phyloP scores from a whole-genome alignment of 2,888 invertebrate genomes.

The Margaritifera margaritifera region DNA sequence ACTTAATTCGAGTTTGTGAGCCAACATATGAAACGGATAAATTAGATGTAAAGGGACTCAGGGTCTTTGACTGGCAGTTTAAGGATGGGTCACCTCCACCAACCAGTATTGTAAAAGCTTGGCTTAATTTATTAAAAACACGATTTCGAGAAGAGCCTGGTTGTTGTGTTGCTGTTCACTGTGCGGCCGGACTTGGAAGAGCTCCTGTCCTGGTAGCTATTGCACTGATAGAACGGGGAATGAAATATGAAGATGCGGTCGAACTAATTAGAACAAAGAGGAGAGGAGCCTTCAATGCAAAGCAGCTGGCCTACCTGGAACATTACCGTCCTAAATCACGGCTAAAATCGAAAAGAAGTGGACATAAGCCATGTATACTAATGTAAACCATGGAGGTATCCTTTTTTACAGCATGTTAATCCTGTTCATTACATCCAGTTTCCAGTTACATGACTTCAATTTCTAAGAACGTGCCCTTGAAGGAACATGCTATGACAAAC shows the following conservation, averaged over 20 bases:
- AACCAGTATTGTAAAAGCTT: slow-evolving; percentile 86
- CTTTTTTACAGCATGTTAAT: no score
- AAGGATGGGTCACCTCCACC: slow-evolving; percentile 87
- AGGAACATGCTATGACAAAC: no score
- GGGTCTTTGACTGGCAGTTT: slow-evolving; percentile 94
- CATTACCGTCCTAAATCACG: slow-evolving; percentile 98
- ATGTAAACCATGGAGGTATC: slow-evolving; percentile 24
- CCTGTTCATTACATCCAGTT: no score
- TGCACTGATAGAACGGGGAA: slow-evolving; percentile 97
- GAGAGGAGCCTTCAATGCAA: slow-evolving; percentile 98
- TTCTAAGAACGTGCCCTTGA: no score
- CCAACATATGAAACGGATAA: slow-evolving; percentile 96
- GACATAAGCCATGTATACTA: slow-evolving; percentile 48
- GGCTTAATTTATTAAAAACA: slow-evolving; percentile 93
- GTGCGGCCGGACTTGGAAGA: slow-evolving; percentile 95
- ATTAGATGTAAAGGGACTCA: slow-evolving; percentile 90
- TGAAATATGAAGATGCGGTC: slow-evolving; percentile 99
- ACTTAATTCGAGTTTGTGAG: slow-evolving; percentile 98
- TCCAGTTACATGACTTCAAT: no score
- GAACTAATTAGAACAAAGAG: slow-evolving; percentile 97
- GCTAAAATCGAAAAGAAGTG: slow-evolving; percentile 78
- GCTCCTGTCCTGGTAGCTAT: slow-evolving; percentile 98
- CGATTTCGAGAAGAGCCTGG: slow-evolving; percentile 78
- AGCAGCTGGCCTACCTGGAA: slow-evolving; percentile 97
- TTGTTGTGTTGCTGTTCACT: slow-evolving; percentile 95